These are phyloP conservation scores for Lithobates pipiens DNA, from an alignment of 2,797 vertebrate genomes.

Conservation along the genomic window DNA sequence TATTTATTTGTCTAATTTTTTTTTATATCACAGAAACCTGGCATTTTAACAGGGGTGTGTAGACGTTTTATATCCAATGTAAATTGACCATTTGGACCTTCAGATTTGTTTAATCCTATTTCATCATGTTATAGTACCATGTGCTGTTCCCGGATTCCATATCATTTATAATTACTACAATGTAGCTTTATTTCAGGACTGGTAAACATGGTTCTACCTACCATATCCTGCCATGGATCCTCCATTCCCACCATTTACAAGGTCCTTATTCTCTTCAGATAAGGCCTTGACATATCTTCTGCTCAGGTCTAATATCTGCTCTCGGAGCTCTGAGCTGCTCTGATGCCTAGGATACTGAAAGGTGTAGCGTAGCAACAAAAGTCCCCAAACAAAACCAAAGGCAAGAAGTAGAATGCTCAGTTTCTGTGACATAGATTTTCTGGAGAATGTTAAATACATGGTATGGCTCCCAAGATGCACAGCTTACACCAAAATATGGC, in stretches of 20 bases:
- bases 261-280: constrained; percentile 91
- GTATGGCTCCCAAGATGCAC: constrained; percentile 62
- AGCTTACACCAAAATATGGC: neutral
- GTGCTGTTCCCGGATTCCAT: neutral
- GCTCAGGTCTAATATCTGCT: constrained; percentile 95
- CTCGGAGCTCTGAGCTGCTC: constrained; percentile 90
- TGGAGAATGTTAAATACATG: constrained; percentile 89
- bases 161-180: too few relatives aligned
- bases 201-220: constrained; percentile 71
- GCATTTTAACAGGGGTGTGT: too few relatives aligned
- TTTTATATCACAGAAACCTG: too few relatives aligned
- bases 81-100: too few relatives aligned
- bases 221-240: constrained; percentile 94
- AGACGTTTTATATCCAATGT: too few relatives aligned
- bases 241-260: constrained; percentile 81
- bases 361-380: constrained; percentile 93
- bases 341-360: constrained; percentile 91
- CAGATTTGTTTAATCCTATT: neutral
- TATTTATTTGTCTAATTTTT: too few relatives aligned
- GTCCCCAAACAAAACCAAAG: constrained; percentile 94
- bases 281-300: constrained; percentile 94
- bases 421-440: constrained; percentile 96
- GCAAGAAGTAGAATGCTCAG: constrained; percentile 90
- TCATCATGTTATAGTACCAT: neutral
- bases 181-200: too few relatives aligned